Base-by-base conservation (phyloP, 1,140 invertebrate species). In the Temnothorax longispinosus region DNA sequence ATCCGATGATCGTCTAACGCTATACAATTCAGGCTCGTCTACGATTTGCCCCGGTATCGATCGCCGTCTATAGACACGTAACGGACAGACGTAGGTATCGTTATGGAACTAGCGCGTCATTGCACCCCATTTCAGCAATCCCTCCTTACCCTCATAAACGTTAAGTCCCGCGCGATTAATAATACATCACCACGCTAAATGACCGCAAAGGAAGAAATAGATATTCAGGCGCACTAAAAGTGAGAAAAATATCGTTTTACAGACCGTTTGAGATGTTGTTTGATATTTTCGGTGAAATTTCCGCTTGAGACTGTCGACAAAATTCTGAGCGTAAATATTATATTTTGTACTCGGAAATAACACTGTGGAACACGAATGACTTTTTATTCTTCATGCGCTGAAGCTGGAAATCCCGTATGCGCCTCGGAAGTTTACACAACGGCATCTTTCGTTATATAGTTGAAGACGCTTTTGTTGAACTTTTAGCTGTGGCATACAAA, bases 1-100 rank as follows among this genome's bases (percentile, higher is more conserved):
- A 84, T 84, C 80, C 80, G 69, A 84, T 84, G 69, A 84, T 84
- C 80, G 54, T 84, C 54, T 75, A 41, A 27, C 15, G 21, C 50
- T 58, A 50, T 72, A 84, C 80, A 60, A 74, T 84, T 56, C 69
- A 60, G 56, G 7, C 80, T 74, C 44, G 80, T 74, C 69, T 60
- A 60, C 69, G 69, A 84, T 75, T 84, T 60, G 27, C 54, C 18
- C 41, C 52, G 21, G 6, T 75, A 75, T 84, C 80, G 80, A 84
- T 74, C 69, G 67, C 7, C 18, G n/a, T 38, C 69, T 41, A 44
- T 81, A 71, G 50, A 67, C 50, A 71, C n/a, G 64, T 71, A 81
- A 81, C 47, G n/a, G 62, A 21, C 62, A 21, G 54, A 52, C 41
- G 6, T 77, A 47, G 8, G 21, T 71, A 69, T 81, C 50, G 21